A percentile compares a stretch with the other conserved stretches of the same genome.
phyloP scores from a whole-genome alignment of 2,888 invertebrate species.

The Drosophila meridiana region DNA sequence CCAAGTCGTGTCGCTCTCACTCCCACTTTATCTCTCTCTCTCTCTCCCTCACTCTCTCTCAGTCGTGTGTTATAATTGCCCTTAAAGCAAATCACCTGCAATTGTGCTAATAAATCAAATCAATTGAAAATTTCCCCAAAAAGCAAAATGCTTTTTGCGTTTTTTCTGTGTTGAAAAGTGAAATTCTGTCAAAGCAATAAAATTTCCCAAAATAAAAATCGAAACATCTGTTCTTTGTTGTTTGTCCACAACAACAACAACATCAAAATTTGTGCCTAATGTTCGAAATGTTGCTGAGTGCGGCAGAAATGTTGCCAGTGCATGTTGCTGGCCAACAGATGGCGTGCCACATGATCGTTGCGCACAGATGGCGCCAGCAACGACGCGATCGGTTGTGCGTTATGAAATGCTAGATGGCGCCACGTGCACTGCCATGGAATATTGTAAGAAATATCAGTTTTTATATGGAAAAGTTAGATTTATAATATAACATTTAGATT shows the following conservation, averaged over 20 bases:
- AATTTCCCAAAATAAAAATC: slow-evolving; percentile 82
- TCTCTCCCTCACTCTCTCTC: background rate
- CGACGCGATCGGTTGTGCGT: slow-evolving; percentile 17
- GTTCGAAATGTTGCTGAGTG: slow-evolving; percentile 26
- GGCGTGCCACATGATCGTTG: slow-evolving; percentile 33
- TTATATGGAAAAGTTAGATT: background rate
- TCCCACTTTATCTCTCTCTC: background rate
- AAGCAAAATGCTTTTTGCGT: slow-evolving; percentile 14
- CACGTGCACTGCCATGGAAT: background rate
- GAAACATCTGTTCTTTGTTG: slow-evolving; percentile 76
- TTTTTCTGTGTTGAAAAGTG: slow-evolving; percentile 58
- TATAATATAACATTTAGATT: too few relatives aligned
- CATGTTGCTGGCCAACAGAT: slow-evolving; percentile 49
- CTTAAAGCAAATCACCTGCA: slow-evolving; percentile 32
- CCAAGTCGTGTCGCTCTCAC: slow-evolving; percentile 1
- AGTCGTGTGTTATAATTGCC: slow-evolving; percentile 17
- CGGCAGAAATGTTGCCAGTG: slow-evolving; percentile 34
- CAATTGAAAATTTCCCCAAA: slow-evolving; percentile 13
- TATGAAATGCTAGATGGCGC: slow-evolving; percentile 32
- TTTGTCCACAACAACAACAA: slow-evolving; percentile 30
- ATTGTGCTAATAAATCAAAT: slow-evolving; percentile 29
- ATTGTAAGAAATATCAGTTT: slow-evolving; percentile 23
- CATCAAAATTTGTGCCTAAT: slow-evolving; percentile 36
- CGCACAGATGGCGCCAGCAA: slow-evolving; percentile 40
- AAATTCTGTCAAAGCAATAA: slow-evolving; percentile 72